A percentile compares a stretch with the other conserved stretches of the same genome.
phyloP scores from a whole-genome alignment of 1,140 invertebrate genomes.

The Drosophila athabasca region DNA sequence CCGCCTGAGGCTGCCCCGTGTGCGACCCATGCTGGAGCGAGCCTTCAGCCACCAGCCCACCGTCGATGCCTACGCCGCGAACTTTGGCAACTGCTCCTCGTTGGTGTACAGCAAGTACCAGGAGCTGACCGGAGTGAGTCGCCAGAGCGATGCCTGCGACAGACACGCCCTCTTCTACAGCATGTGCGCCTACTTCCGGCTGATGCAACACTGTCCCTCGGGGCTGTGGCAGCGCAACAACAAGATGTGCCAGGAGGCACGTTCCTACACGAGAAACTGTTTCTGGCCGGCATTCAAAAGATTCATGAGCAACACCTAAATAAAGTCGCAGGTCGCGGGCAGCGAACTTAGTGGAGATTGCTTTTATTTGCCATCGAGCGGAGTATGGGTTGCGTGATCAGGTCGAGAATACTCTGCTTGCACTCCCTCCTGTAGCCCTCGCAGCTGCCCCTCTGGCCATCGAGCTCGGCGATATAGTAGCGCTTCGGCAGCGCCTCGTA shows the following conservation, averaged over 20 bases:
- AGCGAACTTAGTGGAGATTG: conserved; percentile 6
- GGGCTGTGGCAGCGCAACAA: too few relatives aligned
- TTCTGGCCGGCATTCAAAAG: conserved; percentile 64
- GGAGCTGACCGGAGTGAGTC: conserved; percentile 44
- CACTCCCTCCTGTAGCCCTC: conserved; percentile 69
- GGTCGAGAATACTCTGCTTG: conserved; percentile 55
- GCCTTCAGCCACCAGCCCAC: conserved; percentile 42
- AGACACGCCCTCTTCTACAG: conserved; percentile 69
- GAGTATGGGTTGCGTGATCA: conserved; percentile 58
- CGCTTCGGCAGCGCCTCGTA: conserved; percentile 84
- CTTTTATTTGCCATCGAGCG: conserved; percentile 20
- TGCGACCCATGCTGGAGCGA: conserved; percentile 60
- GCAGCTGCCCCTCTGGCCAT: conserved; percentile 71
- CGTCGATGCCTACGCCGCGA: conserved; percentile 53
- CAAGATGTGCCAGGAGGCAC: conserved; percentile 49
- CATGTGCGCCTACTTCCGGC: conserved; percentile 57
- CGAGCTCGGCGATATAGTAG: conserved; percentile 85
- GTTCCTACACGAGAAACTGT: conserved; percentile 46
- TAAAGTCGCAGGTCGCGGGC: background rate
- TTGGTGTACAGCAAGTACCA: conserved; percentile 46
- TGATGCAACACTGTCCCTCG: conserved; percentile 51
- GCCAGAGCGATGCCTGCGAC: conserved; percentile 61
- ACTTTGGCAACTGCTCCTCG: conserved; percentile 49
- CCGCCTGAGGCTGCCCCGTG: conserved; percentile 14
- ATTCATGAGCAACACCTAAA: conserved; percentile 65